phyloP scores from a whole-genome alignment of 2,113 vertebrate genomes.

The Platysternon megacephalum region DNA sequence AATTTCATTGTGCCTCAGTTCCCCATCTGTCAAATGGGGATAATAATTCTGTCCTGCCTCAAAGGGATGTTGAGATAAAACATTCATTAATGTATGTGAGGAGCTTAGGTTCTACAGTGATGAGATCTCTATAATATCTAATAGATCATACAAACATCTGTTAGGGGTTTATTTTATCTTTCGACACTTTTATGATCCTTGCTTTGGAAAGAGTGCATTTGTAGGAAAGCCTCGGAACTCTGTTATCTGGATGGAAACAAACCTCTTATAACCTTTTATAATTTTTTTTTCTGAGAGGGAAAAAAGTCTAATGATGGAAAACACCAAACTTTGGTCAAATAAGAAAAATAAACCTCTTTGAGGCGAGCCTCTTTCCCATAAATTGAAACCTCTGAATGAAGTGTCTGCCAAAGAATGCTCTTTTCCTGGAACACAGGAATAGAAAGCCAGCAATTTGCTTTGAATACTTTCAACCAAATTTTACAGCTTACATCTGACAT shows the following conservation, averaged over 20 bases:
- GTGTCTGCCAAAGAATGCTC: slow-evolving; percentile 67
- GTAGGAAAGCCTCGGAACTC: background rate
- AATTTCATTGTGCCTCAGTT: background rate
- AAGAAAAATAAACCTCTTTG: slow-evolving; percentile 73
- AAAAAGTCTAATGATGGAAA: slow-evolving; percentile 60
- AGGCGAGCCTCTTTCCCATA: slow-evolving; percentile 75
- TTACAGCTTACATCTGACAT: slow-evolving; percentile 60
- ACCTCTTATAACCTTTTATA: background rate
- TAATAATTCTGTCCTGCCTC: background rate
- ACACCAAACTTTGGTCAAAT: slow-evolving; percentile 68
- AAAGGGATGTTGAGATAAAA: background rate
- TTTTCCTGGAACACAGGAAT: slow-evolving; percentile 71
- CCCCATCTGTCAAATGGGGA: background rate
- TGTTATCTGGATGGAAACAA: slow-evolving; percentile 50
- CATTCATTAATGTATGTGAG: background rate
- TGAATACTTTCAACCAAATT: slow-evolving; percentile 59
- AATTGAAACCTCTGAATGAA: slow-evolving; percentile 67
- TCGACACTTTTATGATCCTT: background rate
- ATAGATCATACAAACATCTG: background rate
- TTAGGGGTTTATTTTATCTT: background rate
- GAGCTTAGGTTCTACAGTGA: fast-evolving
- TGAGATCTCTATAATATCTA: background rate
- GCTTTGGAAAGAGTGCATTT: background rate
- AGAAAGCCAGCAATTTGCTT: slow-evolving; percentile 70
- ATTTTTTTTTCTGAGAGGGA: background rate